Evolutionary conservation across 1,140 invertebrate species (phyloP), one percentile per base, ranked within the genome.

Genomic region (Anadara kagoshimensis): DNA sequence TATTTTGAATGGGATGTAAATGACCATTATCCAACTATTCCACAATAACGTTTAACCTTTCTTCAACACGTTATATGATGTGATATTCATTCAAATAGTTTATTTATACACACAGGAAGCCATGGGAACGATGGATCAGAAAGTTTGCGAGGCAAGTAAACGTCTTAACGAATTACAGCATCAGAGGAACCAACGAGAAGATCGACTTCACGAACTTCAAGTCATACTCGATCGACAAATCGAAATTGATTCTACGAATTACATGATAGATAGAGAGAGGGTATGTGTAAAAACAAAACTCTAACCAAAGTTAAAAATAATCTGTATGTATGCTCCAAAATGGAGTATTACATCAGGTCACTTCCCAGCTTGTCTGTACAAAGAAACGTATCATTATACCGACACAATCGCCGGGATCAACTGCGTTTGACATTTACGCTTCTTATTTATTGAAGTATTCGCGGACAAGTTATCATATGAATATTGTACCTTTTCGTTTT

Each of bases 121-220:
- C 8, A 76, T 77, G 1, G 26, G 54, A 24, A 75, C 53, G n/a
- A 80, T 82, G 78, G 81, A 82, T 36, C 76, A 78, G 47, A 78
- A 78, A 44, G 75, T 75, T 0, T 78, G 76, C 51, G 74, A 80
- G 53, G 71, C 76, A 4, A 80, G 56, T 47, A 82, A 82, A 20
- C 64, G 66, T 10, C 49, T 78, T 29, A 82, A 82, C 62, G 41
- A 45, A 0, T n/a, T 78, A 26, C 61, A 72, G 29, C 66, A 78
- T 64, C 64, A 80, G 36, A 20, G 49, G 10, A 58, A 63, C 24
- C 72, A 75, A 22, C 62, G 67, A 56, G 56, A 64, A 22, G 64
- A 63, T 11, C 44, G 62, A n/a, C 59, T 76, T 5, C n/a, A 47
- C 3, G 62, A 80, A 51, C 67, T 80, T 14, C 53, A 76, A 26